Base-by-base conservation (phyloP, 2,888 invertebrate species). In the Drepana falcataria region DNA sequence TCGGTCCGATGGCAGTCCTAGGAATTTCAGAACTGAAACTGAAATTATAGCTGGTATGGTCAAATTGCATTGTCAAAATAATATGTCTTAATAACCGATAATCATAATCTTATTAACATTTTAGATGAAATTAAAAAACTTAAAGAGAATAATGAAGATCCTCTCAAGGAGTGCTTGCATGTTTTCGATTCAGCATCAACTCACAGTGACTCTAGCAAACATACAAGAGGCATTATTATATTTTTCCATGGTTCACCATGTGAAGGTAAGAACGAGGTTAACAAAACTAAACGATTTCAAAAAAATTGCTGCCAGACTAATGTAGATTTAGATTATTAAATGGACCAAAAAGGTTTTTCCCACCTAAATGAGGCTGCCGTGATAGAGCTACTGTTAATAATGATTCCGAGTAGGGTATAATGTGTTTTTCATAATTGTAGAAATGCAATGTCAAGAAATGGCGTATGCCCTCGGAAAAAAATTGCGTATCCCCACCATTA, bases 211-310 rank as follows among this genome's bases (percentile, higher is more conserved):
- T 61, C 54, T 34, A 77, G 81, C 9, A 79, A 73, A 63, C 63
- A 66, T 57, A 59, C 67, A 2, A 88, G 83, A 68, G 90, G 90
- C 7, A 61, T 89, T 35, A 66, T 91, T 2, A 70, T 88, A 55
- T 81, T 91, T 59, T 72, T 86, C 48, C 85, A 90, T 58, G 91
- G 89, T 35, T 84, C 87, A 35, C 89, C 88, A 1, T 77, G 79
- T 69, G 87, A 89, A 85, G 91, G 91, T 88, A 66, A 41, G 5
- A 37, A 37, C 21, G 21, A 21, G 21, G 21, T 1, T 37, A 37
- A 37, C 5, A 37, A 37, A 37, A 5, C 37, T 21, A 21, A 21
- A 21, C 21, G 21, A 21, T 21, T 21, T 21, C 21, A 21, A 21
- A 21, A 21, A 21, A 21, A 21, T 21, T 21, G 1, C 21, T 21